Evolutionary conservation across 1,140 invertebrate genomes (phyloP).

Genomic region (Saxidomus purpurata): DNA sequence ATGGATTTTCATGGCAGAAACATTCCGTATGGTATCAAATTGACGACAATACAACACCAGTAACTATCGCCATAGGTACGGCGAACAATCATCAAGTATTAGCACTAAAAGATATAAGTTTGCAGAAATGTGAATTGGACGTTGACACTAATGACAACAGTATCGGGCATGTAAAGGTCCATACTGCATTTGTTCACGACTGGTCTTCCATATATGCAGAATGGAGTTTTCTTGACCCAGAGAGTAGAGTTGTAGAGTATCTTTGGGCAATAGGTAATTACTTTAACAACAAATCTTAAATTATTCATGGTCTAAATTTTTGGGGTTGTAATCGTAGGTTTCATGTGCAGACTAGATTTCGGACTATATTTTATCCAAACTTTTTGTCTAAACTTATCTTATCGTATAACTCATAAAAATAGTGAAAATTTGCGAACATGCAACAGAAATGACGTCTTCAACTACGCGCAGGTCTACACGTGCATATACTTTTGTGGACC

Average conservation of each 20-base stretch:
- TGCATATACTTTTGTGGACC: too few species aligned
- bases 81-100: not conserved
- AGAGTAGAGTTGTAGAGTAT: constrained; percentile 4
- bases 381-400: too few species aligned
- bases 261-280: constrained; percentile 14
- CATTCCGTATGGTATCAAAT: not conserved
- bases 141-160: constrained; percentile 11
- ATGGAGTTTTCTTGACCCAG: not conserved
- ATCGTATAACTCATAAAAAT: too few species aligned
- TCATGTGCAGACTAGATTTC: too few species aligned
- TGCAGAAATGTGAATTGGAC: constrained; percentile 31
- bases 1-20: not conserved
- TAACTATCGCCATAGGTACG: not conserved
- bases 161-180: not conserved
- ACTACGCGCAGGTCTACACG: too few species aligned
- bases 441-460: too few species aligned
- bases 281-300: too few species aligned
- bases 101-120: constrained; percentile 39
- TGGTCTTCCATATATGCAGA: constrained; percentile 35
- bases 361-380: too few species aligned
- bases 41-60: not conserved
- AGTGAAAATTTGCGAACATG: too few species aligned
- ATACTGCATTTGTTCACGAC: not conserved
- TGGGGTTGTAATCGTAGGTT: too few species aligned
- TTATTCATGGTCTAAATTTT: too few species aligned